phyloP scores from a whole-genome alignment of 1,140 invertebrate genomes.

The Caerostris extrusa region DNA sequence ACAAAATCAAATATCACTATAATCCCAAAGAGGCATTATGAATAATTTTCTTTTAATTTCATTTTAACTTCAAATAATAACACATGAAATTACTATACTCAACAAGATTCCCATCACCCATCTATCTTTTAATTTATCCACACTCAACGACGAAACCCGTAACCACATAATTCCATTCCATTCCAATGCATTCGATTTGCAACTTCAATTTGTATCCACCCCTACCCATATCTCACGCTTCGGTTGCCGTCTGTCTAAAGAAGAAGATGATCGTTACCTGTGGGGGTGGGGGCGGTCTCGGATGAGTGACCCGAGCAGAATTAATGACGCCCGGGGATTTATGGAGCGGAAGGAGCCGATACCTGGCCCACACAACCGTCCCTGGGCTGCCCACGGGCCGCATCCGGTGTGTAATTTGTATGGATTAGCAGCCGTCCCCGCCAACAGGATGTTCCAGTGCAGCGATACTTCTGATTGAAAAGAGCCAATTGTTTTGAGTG shows the following conservation, averaged over 20 bases:
- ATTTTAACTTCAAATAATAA: no score
- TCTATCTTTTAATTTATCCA: no score
- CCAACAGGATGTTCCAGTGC: not conserved
- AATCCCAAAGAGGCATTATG: no score
- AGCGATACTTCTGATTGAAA: no score
- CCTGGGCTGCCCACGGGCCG: slow-evolving; percentile 13
- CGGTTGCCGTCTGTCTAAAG: slow-evolving; percentile 20
- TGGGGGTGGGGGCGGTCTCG: slow-evolving; percentile 42
- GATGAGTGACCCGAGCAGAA: slow-evolving; percentile 63
- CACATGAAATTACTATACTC: no score
- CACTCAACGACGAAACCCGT: no score
- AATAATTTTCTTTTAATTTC: no score
- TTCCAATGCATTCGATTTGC: no score
- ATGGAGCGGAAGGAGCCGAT: slow-evolving; percentile 71
- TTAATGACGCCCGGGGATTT: slow-evolving; percentile 73
- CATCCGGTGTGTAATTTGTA: slow-evolving; percentile 28
- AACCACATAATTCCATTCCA: not conserved
- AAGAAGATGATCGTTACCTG: slow-evolving; percentile 47
- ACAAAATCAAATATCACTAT: no score
- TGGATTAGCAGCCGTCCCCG: not conserved
- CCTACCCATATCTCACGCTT: slow-evolving; percentile 65
- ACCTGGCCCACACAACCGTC: not conserved
- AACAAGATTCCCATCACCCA: no score
- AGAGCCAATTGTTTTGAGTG: no score
- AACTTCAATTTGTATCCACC: slow-evolving; percentile 22